Evolutionary conservation across 1,140 invertebrate genomes (phyloP), one percentile per base, ranked within the genome.

Genomic region (silkworm (Bombyx mori)): DNA sequence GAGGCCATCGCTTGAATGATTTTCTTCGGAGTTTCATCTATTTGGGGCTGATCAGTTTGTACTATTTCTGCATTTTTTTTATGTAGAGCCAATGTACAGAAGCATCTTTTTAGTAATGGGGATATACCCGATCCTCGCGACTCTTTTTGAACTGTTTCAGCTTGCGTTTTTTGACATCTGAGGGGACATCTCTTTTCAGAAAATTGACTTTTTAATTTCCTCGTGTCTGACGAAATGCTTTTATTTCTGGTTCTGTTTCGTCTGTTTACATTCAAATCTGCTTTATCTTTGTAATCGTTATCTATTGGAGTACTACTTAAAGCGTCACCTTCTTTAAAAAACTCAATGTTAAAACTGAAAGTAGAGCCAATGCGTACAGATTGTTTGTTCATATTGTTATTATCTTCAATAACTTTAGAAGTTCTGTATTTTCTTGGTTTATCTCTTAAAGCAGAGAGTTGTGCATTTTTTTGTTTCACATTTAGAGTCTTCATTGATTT

Each of bases 331-430:
- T 35, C 52, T 67, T 69, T 71, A 59, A 56, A 64, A 58, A 73
- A 73, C 65, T 73, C 69, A 6, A 74, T 52, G 54, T 63, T 66
- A 56, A 71, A 68, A 54, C 57, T 69, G 50, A 65, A 60, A n/a
- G 56, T 65, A 43, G 70, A 72, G 35, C 61, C 59, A 43, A 72
- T 57, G 48, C 48, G 48, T 10, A 72, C 61, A 42, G 52, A 59
- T 61, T 63, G 61, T 8, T 50, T 53, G 22, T 8, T 35, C 8
- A 18, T 9, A 0, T 8, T 22, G 6, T 51, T 47, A 47, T 47
- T 8, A 35, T 35, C 26, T 35, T 35, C 26, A 35, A 35, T 35
- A 35, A 1, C 26, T 5, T 35, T 35, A 35, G 26, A 5, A 35
- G 26, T 35, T 35, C 26, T 35, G 26, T 35, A 35, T 35, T 35